Evolutionary conservation across 1,140 invertebrate species (phyloP), one percentile per base, ranked within the genome.

Genomic region (Laupala kohalensis): DNA sequence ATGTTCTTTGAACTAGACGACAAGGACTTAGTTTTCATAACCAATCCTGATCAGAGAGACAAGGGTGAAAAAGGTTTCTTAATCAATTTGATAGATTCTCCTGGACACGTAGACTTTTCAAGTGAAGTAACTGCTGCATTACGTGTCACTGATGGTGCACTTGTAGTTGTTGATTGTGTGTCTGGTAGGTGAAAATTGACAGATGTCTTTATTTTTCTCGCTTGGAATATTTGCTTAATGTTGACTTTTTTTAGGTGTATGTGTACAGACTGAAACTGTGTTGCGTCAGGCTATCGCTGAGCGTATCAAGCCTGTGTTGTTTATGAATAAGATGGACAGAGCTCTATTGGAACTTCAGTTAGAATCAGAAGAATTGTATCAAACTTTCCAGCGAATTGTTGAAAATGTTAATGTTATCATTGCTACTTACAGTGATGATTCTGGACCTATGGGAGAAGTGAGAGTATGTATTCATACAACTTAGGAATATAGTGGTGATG

Each of bases 291-390:
- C 97, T 73, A 99, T 99, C 82, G 94, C 95, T 75, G 97, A 99
- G 84, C 91, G 97, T 80, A 99, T 99, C 78, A 98, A 98, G 90
- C 97, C 97, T 70, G 94, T 99, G 77, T 86, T 99, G 74, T 99
- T 99, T 90, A 98, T 99, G 96, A 99, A 99, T 91, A 99, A 99
- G 84, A 98, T 99, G 97, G 97, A 99, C 85, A 91, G 96, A 78
- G 97, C 95, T 76, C 85, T 99, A 62, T 85, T 98, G 2, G 96
- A 98, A 82, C 84, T 99, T 77, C 96, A 99, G 81, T 84, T 98
- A 75, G 95, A 95, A 68, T 88, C 92, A 75, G 98, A 99, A 85
- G 95, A 98, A 82, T 85, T 99, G 24, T 99, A 97, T 83, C 97
- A 99, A 84, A 98, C 96, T 79, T 99, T 99, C 90, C 95, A 98